Base-by-base conservation (phyloP, 2,888 invertebrate species). In the Caradrina clavipalpis region DNA sequence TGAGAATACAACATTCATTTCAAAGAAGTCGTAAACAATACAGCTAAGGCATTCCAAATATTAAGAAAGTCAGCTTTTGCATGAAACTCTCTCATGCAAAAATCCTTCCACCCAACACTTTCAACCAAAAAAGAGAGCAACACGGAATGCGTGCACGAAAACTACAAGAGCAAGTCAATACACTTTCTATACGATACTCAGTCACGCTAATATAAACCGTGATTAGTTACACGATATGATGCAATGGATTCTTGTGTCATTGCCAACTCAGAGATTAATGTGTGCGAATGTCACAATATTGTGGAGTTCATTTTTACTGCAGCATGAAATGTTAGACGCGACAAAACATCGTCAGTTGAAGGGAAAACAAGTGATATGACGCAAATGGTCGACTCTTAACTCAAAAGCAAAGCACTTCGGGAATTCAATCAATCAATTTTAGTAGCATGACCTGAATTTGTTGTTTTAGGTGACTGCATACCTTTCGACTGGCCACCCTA, bases 181-280 rank as follows among this genome's bases (percentile, higher is more conserved):
- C 22, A 47, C 64, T 69, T 78, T 76, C 50, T 54, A 54, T 49
- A 51, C 10, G 47, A 39, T 26, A 59, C 63, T 67, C 55, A 58
- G 63, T 76, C 72, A 73, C 59, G 68, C 69, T 15, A 71, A 63
- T 77, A 71, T 75, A 70, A 70, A 63, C 54, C n/a, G 21, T 47
- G 65, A 76, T 70, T 63, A 56, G 62, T 76, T 71, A 56, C 66
- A 45, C 67, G 70, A 67, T 73, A 80, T 87, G 87, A 86, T 88
- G 89, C 83, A 88, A 88, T 77, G 68, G 73, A 87, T 89, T 89
- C 88, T 88, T 89, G 89, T 84, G 65, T 72, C 76, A 80, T 76
- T 86, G 89, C 89, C 89, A 89, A 82, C 83, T 56, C 50, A 47
- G 72, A 73, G 82, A 86, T 85, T 80, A 81, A 86, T 86, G 69